These are phyloP conservation scores for Psettodes erumei DNA, from an alignment of 2,113 vertebrate species.

Conservation along the genomic window DNA sequence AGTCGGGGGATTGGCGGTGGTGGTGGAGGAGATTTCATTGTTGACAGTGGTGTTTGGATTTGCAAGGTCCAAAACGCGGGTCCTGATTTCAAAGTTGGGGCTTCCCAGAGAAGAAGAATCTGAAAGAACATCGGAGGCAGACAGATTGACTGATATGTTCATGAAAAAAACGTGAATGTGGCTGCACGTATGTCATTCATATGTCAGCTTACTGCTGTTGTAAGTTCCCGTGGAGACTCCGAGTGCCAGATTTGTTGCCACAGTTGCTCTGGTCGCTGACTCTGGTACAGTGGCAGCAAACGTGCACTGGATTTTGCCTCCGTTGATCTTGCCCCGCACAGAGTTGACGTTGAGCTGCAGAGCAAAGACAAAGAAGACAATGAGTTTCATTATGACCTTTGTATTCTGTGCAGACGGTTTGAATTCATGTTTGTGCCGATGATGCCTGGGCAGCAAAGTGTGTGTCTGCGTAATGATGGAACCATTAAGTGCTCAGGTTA, in stretches of 20 bases:
- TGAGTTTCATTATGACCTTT: neutral
- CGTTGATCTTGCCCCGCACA: conserved; percentile 23
- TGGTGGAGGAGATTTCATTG: neutral
- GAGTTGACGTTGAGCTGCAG: conserved; percentile 36
- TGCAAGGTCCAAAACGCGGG: neutral
- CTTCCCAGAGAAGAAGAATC: fast-evolving
- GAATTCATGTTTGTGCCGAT: neutral
- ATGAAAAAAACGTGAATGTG: neutral
- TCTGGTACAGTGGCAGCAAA: conserved; percentile 47
- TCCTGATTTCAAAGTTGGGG: fast-evolving
- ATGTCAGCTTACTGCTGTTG: conserved; percentile 43
- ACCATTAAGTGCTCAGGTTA: no score
- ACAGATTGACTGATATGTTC: neutral
- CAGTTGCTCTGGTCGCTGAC: fast-evolving
- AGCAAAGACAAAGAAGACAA: neutral
- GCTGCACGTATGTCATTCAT: neutral
- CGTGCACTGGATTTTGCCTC: conserved; percentile 43
- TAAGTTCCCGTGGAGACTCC: neutral
- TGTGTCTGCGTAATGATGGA: no score
- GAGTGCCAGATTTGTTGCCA: fast-evolving
- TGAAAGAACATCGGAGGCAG: conserved; percentile 11
- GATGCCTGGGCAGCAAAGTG: no score
- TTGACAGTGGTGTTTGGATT: neutral
- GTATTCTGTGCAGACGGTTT: neutral
- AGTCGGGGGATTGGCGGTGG: fast-evolving